A percentile compares a stretch with the other conserved stretches of the same genome.
Conservation (phyloP, 2,113 vertebrate genomes). For the Cardinalis cardinalis region DNA sequence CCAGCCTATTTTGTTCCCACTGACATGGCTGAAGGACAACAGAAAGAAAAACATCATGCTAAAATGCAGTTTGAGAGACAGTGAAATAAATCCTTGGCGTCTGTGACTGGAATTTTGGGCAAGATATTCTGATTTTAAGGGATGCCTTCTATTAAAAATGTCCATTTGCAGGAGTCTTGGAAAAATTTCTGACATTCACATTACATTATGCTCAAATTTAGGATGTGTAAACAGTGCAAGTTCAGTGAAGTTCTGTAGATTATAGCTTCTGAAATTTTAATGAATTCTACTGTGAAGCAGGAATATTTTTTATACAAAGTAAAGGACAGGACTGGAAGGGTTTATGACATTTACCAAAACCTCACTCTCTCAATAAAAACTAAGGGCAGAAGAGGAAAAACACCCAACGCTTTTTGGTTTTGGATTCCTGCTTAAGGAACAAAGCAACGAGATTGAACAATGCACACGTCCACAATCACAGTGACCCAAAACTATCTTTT, state of each 20-base stretch:
- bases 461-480: background rate
- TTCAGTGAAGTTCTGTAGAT: background rate
- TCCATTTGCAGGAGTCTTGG: background rate
- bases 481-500: background rate
- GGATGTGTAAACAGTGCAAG: background rate
- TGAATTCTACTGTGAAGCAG: background rate
- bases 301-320: background rate
- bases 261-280: background rate
- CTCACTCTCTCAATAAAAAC: background rate
- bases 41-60: background rate
- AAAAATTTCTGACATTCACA: background rate
- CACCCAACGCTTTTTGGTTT: background rate
- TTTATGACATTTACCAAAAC: conserved; percentile 34
- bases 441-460: accelerated
- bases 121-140: background rate
- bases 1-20: conserved; percentile 85
- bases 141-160: background rate
- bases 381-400: background rate
- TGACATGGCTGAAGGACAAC: conserved; percentile 78
- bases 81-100: background rate
- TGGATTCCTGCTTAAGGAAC: background rate
- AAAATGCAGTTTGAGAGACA: background rate
- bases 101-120: background rate
- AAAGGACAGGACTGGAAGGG: background rate
- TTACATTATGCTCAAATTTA: background rate